Evolutionary conservation across 23 tunicate genomes (phyloP).

Genomic region (Phallusia fumigata): DNA sequence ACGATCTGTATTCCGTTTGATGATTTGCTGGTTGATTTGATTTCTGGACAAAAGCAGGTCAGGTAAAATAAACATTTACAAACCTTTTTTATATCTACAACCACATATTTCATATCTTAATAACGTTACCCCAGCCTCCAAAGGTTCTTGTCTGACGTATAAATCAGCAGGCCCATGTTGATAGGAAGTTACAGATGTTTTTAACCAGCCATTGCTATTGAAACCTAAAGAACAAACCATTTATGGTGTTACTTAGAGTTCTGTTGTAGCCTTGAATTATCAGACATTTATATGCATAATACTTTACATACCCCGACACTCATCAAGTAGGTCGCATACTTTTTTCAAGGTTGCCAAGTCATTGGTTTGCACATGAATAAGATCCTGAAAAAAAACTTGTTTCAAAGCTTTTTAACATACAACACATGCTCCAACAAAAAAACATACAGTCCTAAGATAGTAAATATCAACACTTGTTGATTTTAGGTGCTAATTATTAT

Average conservation of each 20-base stretch:
- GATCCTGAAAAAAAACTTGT: conserved; percentile 49
- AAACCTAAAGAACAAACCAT: conserved; percentile 37
- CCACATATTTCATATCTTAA: too few species aligned
- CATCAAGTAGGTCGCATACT: conserved; percentile 84
- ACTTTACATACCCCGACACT: conserved; percentile 54
- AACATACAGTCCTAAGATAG: too few species aligned
- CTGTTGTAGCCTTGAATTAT: too few species aligned
- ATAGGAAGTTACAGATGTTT: conserved; percentile 44
- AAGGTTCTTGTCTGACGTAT: conserved; percentile 42
- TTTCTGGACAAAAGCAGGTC: too few species aligned
- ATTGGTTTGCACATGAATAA: conserved; percentile 73
- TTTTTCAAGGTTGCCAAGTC: conserved; percentile 40
- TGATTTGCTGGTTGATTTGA: not conserved
- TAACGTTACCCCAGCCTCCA: not conserved
- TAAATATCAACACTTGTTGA: too few species aligned
- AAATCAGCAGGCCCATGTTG: conserved; percentile 53
- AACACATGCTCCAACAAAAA: too few species aligned
- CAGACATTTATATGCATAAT: not conserved
- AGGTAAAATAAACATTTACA: too few species aligned
- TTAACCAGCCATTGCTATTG: conserved; percentile 93
- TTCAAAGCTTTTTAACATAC: too few species aligned
- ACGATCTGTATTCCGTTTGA: not conserved
- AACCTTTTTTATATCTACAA: too few species aligned
- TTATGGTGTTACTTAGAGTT: not conserved
- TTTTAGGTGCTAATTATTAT: too few species aligned